Evolutionary conservation across 2,113 vertebrate species (phyloP).

Genomic region (Setophaga petechia): DNA sequence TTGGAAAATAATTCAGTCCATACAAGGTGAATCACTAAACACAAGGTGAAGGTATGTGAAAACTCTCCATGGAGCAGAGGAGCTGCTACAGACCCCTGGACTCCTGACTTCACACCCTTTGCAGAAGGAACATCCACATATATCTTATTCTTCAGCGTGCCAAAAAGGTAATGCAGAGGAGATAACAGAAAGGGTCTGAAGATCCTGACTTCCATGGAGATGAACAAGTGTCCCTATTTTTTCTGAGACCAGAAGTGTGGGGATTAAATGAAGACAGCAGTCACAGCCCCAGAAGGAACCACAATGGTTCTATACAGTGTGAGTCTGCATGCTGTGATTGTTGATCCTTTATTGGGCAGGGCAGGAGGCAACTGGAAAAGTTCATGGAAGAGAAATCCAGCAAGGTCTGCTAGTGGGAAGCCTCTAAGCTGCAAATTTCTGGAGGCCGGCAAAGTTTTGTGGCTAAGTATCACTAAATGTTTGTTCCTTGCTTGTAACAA

Average conservation of each 20-base stretch:
- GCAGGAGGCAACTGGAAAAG: neutral
- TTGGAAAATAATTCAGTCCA: neutral
- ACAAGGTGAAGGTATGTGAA: neutral
- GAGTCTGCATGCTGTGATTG: accelerated
- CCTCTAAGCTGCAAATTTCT: neutral
- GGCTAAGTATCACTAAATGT: neutral
- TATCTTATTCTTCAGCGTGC: neutral
- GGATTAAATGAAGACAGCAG: neutral
- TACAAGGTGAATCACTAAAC: neutral
- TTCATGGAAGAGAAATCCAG: neutral
- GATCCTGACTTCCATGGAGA: neutral
- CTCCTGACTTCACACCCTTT: neutral
- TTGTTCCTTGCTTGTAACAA: neutral
- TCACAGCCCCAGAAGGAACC: neutral
- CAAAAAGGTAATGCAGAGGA: neutral
- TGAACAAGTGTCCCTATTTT: neutral
- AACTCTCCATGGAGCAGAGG: neutral
- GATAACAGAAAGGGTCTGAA: neutral
- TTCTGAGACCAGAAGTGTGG: neutral
- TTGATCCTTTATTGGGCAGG: neutral
- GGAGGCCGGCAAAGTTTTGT: neutral
- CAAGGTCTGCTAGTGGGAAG: neutral
- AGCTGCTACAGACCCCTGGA: neutral
- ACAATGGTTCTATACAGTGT: accelerated
- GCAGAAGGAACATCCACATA: neutral